phyloP scores from a whole-genome alignment of 2,113 vertebrate genomes.

The Podarcis muralis region DNA sequence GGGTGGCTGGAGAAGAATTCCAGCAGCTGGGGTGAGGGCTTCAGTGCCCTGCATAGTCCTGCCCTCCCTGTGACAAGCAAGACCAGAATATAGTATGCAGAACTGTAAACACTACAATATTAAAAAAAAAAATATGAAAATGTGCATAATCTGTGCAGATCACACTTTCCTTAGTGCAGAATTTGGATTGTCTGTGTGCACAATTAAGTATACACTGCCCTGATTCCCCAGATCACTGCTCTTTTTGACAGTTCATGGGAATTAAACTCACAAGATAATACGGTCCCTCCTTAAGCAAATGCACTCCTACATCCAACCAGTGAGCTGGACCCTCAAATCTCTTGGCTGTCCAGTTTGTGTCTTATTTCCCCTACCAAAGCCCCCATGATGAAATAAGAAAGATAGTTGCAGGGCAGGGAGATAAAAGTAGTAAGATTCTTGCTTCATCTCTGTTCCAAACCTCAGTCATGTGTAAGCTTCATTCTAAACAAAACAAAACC shows the following conservation, averaged over 20 bases:
- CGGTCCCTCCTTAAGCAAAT: not conserved
- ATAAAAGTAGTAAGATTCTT: not conserved
- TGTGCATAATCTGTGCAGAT: not conserved
- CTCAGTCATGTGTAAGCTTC: not conserved
- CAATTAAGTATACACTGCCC: not conserved
- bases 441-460: not conserved
- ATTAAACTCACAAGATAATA: not conserved
- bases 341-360: not conserved
- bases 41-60: not conserved
- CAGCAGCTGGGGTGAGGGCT: not conserved
- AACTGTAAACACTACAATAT: not conserved
- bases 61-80: not conserved
- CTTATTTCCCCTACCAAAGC: not conserved
- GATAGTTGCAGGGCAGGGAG: not conserved
- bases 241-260: not conserved
- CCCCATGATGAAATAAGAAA: not conserved
- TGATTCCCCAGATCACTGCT: not conserved
- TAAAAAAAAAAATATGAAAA: not conserved
- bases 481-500: slow-evolving; percentile 15
- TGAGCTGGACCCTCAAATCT: not conserved
- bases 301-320: not conserved
- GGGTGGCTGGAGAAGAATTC: not conserved
- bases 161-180: not conserved
- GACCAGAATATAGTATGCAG: not conserved
- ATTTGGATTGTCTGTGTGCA: not conserved